Evolutionary conservation across 2,888 invertebrate species (phyloP).

Genomic region (Sesia bembeciformis): DNA sequence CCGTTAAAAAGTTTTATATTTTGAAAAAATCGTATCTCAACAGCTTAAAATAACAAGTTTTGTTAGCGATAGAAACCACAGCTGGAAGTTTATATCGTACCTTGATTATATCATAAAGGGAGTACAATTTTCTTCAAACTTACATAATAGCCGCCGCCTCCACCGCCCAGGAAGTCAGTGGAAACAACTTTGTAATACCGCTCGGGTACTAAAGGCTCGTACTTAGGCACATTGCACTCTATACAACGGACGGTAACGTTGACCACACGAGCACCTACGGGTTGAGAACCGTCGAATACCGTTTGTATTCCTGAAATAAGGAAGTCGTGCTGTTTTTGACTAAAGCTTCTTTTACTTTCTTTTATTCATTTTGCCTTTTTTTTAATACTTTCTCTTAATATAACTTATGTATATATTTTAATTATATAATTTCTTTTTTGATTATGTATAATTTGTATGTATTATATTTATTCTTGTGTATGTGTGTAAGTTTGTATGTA

Average conservation of each 20-base stretch:
- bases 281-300: conserved; percentile 72
- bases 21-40: neutral
- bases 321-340: neutral
- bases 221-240: conserved; percentile 76
- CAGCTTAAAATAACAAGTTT: neutral
- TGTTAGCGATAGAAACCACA: neutral
- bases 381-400: too few species aligned
- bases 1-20: too few species aligned
- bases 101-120: too few species aligned
- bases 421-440: too few species aligned
- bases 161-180: conserved; percentile 72
- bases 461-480: too few species aligned
- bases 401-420: too few species aligned
- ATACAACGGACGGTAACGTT: conserved; percentile 74
- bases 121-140: conserved; percentile 20
- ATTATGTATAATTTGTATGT: too few species aligned
- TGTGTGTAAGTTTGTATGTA: too few species aligned
- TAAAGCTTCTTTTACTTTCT: too few species aligned
- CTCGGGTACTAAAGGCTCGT: conserved; percentile 67
- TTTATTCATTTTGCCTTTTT: too few species aligned
- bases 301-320: conserved; percentile 22
- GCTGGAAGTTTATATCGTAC: neutral
- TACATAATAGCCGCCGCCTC: conserved; percentile 79
- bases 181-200: conserved; percentile 76
- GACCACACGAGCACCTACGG: conserved; percentile 72